Evolutionary conservation across 2,888 invertebrate genomes (phyloP), one percentile per base, ranked within the genome.

Genomic region (Tanypteryx hageni): DNA sequence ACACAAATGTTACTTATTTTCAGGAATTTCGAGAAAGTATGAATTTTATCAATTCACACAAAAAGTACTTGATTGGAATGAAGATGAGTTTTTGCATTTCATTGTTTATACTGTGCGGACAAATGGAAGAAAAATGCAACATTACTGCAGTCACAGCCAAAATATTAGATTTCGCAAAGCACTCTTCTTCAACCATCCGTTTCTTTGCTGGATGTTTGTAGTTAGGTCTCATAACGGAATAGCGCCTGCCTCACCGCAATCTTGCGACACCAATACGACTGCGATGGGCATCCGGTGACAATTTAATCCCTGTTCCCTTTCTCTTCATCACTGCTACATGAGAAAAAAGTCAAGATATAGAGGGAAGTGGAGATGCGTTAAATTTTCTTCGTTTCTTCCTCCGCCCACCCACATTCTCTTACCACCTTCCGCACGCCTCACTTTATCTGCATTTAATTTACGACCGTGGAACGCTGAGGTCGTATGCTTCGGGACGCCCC

Each of bases 391-490:
- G 61, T 86, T 59, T 59, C 27, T 22, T 64, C 18, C 31, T 57
- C 83, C 31, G 14, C 86, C 31, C 16, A 18, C 89, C 89, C 44
- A 44, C 64, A 31, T 44, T 18, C 61, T 9, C 61, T 27, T 31
- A 18, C 31, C 18, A 9, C 16, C 68, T 89, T 11, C 83, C 57
- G 16, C 57, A 22, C 27, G 44, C 89, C 64, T 44, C 64, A 44
- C 89, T 89, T 89, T 89, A 89, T 89, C 89, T 89, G 27, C 64
- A 61, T 89, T 44, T 89, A 64, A 89, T 89, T 89, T 89, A 89
- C 64, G 89, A 44, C 64, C 89, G 61, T 89, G 89, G 64, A 89
- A 89, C 61, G 64, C 64, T 83, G 89, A 31, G 89, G 89, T 64
- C 89, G 83, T 83, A 57, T 83, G 83, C 57, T 83, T 57, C 57